phyloP scores from a whole-genome alignment of 1,140 invertebrate species.

The Physella acuta region DNA sequence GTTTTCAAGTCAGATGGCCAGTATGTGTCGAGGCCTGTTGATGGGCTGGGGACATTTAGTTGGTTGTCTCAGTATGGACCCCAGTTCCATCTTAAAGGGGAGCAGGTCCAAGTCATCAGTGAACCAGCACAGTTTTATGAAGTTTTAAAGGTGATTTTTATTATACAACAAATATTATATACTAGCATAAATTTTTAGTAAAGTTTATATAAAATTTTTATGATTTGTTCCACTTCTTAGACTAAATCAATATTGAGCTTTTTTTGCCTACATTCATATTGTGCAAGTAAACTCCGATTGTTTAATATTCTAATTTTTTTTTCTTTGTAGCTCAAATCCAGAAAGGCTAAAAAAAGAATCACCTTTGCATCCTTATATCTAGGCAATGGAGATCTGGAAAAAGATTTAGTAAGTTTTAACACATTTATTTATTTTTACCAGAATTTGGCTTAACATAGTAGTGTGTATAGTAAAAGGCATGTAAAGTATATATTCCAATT shows the following conservation, averaged over 20 bases:
- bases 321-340: conserved; percentile 70
- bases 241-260: not conserved
- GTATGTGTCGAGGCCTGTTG: not conserved
- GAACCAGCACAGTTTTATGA: conserved; percentile 57
- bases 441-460: no score
- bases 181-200: no score
- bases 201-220: not conserved
- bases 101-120: conserved; percentile 50
- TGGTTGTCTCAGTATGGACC: conserved; percentile 55
- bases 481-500: no score
- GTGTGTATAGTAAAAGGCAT: no score
- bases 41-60: conserved; percentile 22
- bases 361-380: conserved; percentile 90
- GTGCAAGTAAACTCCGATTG: no score
- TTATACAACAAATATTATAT: not conserved
- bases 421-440: no score
- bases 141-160: conserved; percentile 49
- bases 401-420: conserved; percentile 68
- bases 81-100: conserved; percentile 53
- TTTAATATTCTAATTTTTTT: no score
- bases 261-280: not conserved
- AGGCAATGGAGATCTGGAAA: conserved; percentile 84
- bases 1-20: not conserved
- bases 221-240: not conserved
- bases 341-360: conserved; percentile 75